phyloP scores from a whole-genome alignment of 2,888 invertebrate species.

The Lottia scabra region DNA sequence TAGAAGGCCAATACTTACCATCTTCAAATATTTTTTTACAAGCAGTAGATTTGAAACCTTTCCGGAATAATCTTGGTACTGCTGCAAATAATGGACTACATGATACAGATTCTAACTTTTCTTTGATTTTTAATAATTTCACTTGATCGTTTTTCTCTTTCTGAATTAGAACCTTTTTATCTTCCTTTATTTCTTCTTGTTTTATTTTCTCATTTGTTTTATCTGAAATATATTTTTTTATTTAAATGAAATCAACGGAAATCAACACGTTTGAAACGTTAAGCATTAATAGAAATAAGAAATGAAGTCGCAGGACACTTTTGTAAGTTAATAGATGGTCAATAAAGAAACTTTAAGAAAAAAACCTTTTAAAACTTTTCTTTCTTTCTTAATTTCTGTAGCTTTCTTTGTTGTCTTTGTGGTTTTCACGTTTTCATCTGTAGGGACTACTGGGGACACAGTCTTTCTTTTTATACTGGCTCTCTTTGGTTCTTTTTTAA shows the following conservation, averaged over 20 bases:
- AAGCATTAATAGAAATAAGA: no score
- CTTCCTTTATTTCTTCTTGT: neutral
- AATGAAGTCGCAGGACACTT: no score
- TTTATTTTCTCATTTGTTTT: constrained; percentile 10
- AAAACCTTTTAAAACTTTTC: no score
- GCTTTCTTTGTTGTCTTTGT: neutral
- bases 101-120: constrained; percentile 31
- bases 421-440: neutral
- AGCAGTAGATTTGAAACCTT: constrained; percentile 46
- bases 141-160: constrained; percentile 1
- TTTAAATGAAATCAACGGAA: neutral
- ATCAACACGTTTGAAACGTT: no score
- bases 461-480: neutral
- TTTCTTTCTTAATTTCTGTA: neutral
- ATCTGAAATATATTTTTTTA: constrained; percentile 12
- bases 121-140: neutral
- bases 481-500: neutral
- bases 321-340: no score
- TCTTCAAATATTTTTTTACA: constrained; percentile 21
- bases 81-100: constrained; percentile 47
- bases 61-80: constrained; percentile 35
- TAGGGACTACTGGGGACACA: neutral
- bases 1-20: no score
- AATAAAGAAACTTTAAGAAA: no score
- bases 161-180: constrained; percentile 9